Conservation (phyloP, 1,140 invertebrate genomes). For the Lepidurus apus region DNA sequence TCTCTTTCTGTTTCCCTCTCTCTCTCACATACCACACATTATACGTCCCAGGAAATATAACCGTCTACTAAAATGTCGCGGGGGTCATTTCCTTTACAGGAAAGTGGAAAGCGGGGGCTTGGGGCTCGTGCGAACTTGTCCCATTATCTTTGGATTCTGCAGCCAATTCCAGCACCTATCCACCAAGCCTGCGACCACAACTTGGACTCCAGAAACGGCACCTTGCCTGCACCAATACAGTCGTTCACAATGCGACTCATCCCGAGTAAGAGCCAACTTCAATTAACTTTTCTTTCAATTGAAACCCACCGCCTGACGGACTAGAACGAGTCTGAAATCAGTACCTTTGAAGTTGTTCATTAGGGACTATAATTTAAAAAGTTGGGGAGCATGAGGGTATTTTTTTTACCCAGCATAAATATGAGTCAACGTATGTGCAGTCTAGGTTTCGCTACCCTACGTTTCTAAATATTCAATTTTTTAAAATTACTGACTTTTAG, state of each 20-base stretch:
- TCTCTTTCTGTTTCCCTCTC: not conserved
- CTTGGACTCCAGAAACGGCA: not conserved
- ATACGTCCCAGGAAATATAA: not conserved
- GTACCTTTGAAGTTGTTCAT: too few species aligned
- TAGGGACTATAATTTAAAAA: too few species aligned
- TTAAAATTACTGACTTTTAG: too few species aligned
- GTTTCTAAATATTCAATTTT: too few species aligned
- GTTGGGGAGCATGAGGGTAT: too few species aligned
- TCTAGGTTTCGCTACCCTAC: too few species aligned
- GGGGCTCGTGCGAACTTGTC: not conserved
- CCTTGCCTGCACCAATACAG: not conserved
- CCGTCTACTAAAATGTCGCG: slow-evolving; percentile 4
- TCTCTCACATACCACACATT: not conserved
- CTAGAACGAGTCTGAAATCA: too few species aligned
- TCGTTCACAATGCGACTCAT: not conserved
- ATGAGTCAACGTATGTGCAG: too few species aligned
- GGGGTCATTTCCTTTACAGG: slow-evolving; percentile 1
- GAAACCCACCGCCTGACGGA: not conserved
- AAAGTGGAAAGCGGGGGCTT: slow-evolving; percentile 13
- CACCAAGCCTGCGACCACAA: not conserved
- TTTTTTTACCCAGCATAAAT: too few species aligned
- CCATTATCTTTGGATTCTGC: not conserved
- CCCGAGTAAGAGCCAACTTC: not conserved
- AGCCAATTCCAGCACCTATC: not conserved
- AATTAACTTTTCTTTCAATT: not conserved